Evolutionary conservation across 1,140 invertebrate genomes (phyloP), one percentile per base, ranked within the genome.

Genomic region (Brevipalpus yothersi): DNA sequence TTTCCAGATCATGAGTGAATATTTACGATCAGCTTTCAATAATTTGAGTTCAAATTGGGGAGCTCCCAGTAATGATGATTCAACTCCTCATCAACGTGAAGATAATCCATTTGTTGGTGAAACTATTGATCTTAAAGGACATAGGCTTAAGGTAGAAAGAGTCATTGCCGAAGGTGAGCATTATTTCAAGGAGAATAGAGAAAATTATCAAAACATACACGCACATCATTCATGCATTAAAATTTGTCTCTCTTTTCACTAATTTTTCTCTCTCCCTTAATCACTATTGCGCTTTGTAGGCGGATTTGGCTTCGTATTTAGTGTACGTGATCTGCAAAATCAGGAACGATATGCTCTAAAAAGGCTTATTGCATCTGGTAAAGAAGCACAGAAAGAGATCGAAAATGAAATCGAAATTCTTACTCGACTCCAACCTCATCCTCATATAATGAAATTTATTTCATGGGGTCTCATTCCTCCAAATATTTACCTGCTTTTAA

Each of bases 111-210:
- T 89, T 72, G 82, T 93, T 61, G 89, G 89, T 41, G 85, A 91
- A 74, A 75, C 79, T 65, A 78, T 94, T 54, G 87, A 93, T 75
- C 79, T 94, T 65, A 85, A 81, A 64, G 83, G 82, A 69, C 82
- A 87, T 68, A 90, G 86, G 75, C 74, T 93, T 60, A 77, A 83
- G 70, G 83, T 92, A 54, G 88, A 83, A 72, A 81, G 80, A 75
- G 81, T 92, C 66, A 86, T 93, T 64, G 89, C 88, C 56, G 89
- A 93, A 84, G 89, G 90, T 92, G 75, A 72, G 74, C 57, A 53
- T 15, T 40, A 15, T 13, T 31, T 59, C 31, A 31, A 31, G 31
- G 31, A 31, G 31, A 31, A 31, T 31, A 31, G 31, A 3, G 31
- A 31, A 31, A 31, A 5, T 31, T 31, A 2, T 31, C 31, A 31